Conservation (phyloP, 1,140 invertebrate species). For the Campoletis sonorensis region DNA sequence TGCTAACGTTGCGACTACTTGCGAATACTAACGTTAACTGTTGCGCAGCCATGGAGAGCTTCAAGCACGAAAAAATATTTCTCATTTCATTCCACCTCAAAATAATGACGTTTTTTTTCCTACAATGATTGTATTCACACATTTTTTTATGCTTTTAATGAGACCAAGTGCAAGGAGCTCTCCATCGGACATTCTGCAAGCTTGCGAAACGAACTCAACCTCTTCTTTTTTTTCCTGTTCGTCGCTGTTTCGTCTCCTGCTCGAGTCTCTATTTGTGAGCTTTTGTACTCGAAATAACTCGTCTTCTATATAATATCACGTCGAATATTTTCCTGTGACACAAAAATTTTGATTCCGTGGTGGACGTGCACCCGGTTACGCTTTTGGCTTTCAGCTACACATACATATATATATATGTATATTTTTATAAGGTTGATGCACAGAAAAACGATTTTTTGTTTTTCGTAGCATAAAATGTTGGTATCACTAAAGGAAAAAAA, state of each 20-base stretch:
- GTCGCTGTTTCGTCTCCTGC: constrained; percentile 39
- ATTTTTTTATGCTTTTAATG: background rate
- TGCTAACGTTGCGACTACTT: background rate
- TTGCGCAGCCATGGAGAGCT: background rate
- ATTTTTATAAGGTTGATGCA: background rate
- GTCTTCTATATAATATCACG: background rate
- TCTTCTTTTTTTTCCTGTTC: background rate
- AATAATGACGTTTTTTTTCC: background rate
- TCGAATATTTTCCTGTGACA: background rate
- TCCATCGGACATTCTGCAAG: constrained; percentile 45
- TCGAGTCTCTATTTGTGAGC: constrained; percentile 29
- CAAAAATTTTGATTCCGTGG: background rate
- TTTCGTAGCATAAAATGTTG: no score
- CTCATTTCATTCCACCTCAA: background rate
- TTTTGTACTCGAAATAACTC: background rate
- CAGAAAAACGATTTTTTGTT: background rate
- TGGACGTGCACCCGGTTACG: constrained; percentile 16
- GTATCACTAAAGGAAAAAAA: no score
- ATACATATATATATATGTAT: background rate
- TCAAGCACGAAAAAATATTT: background rate
- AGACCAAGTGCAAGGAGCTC: constrained; percentile 20
- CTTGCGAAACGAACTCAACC: constrained; percentile 54
- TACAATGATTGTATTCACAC: no score
- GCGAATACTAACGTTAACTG: no score
- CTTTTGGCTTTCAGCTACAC: constrained; percentile 25